Conservation (phyloP, 2,797 vertebrate species). For the Esox masquinongy region DNA sequence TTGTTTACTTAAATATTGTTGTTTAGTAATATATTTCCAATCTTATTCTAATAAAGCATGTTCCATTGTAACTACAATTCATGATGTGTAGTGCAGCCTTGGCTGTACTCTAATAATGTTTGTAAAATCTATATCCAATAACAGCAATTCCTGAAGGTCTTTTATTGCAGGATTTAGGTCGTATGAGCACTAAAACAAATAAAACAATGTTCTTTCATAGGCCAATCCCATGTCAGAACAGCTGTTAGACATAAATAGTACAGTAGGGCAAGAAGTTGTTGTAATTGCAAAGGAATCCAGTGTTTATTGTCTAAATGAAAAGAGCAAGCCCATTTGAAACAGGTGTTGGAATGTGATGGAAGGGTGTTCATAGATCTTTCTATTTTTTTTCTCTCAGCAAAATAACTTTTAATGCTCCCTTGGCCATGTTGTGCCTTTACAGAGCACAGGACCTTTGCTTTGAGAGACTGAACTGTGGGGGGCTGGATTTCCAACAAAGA, state of each 20-base stretch:
- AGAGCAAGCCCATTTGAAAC: conserved; percentile 48
- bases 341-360: conserved; percentile 57
- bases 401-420: conserved; percentile 45
- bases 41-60: background rate
- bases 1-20: background rate
- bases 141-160: background rate
- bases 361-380: conserved; percentile 21
- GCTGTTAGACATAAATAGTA: conserved; percentile 59
- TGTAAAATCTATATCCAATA: background rate
- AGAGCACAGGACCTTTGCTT: conserved; percentile 42
- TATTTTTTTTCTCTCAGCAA: conserved; percentile 21
- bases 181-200: conserved; percentile 14
- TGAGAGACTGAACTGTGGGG: conserved; percentile 34
- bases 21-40: background rate
- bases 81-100: background rate
- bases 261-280: conserved; percentile 41
- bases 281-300: conserved; percentile 56
- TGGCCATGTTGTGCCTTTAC: conserved; percentile 57
- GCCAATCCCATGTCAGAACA: conserved; percentile 51
- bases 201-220: conserved; percentile 38
- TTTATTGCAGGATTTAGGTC: background rate
- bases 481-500: conserved; percentile 46
- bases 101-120: background rate
- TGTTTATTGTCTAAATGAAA: conserved; percentile 63
- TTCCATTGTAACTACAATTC: background rate